phyloP scores from a whole-genome alignment of 2,888 invertebrate genomes.

The Sphecodes monilicornis region DNA sequence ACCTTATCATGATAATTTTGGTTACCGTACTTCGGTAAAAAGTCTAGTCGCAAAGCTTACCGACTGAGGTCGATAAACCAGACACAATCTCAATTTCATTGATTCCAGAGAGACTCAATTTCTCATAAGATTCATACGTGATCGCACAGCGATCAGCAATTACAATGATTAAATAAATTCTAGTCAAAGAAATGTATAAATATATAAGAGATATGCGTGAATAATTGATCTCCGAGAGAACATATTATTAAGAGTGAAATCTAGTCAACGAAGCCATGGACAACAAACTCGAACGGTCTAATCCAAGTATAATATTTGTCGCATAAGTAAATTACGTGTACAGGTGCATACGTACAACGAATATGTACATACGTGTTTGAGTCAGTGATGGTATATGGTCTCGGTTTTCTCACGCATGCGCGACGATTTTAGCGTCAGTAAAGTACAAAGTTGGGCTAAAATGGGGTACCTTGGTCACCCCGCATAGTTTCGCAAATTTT shows the following conservation, averaged over 20 bases:
- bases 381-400: too few relatives aligned
- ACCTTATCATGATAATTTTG: background rate
- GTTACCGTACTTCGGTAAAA: background rate
- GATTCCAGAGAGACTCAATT: background rate
- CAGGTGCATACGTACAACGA: too few relatives aligned
- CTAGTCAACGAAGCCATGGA: slow-evolving; percentile 78
- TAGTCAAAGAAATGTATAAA: slow-evolving; percentile 9
- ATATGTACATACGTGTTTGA: too few relatives aligned
- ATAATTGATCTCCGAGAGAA: slow-evolving; percentile 38
- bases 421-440: too few relatives aligned
- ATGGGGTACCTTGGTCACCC: too few relatives aligned
- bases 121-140: background rate
- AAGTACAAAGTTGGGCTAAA: too few relatives aligned
- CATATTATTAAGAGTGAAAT: slow-evolving; percentile 76
- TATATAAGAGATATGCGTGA: slow-evolving; percentile 10
- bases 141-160: background rate
- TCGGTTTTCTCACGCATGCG: too few relatives aligned
- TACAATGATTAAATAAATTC: slow-evolving; percentile 16
- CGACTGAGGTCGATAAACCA: background rate
- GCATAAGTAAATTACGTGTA: background rate
- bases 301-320: background rate
- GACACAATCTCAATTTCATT: background rate
- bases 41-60: slow-evolving; percentile 6
- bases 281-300: slow-evolving; percentile 76
- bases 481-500: too few relatives aligned